phyloP scores from a whole-genome alignment of 2,797 vertebrate genomes.

The Gymnopithys bicolor region DNA sequence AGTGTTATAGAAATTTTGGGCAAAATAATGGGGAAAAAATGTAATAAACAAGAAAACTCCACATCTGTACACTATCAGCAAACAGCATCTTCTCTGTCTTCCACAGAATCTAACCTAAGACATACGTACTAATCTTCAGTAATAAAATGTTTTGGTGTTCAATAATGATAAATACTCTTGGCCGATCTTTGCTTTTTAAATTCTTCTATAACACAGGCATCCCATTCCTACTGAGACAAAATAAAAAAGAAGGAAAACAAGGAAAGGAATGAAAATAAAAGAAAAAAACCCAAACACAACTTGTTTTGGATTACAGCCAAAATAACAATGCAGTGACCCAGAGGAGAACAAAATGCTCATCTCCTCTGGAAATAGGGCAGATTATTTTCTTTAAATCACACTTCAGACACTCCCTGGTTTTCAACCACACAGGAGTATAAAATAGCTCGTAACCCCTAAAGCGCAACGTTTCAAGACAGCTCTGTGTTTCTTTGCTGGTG shows the following conservation, averaged over 20 bases:
- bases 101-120: background rate
- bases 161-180: background rate
- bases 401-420: background rate
- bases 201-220: background rate
- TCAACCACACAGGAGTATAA: background rate
- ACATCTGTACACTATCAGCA: background rate
- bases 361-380: background rate
- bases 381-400: background rate
- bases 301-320: background rate
- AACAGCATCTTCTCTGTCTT: background rate
- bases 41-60: background rate
- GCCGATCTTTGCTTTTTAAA: background rate
- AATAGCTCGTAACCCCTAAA: background rate
- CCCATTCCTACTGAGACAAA: background rate
- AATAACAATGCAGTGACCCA: background rate
- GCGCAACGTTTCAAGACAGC: background rate
- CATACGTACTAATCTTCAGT: background rate
- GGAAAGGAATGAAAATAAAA: background rate
- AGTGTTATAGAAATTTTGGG: background rate
- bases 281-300: background rate
- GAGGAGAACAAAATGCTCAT: background rate
- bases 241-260: accelerated
- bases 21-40: background rate
- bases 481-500: background rate
- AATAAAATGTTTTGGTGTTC: background rate